Evolutionary conservation across 2,797 vertebrate genomes (phyloP).

Genomic region (Meda fulgida): DNA sequence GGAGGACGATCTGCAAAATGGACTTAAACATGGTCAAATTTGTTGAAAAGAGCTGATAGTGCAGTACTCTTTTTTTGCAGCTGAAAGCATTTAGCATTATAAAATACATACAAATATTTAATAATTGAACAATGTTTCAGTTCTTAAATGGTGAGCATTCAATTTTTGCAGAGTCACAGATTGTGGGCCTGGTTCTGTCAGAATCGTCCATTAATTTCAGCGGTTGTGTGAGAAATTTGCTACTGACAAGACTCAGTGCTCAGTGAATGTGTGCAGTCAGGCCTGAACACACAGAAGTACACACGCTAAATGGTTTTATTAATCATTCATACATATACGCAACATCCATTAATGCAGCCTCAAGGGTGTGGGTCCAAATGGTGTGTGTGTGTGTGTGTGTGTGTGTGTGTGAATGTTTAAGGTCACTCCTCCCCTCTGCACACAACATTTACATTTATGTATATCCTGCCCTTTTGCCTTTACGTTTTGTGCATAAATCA

Average conservation of each 20-base stretch:
- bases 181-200: conserved; percentile 9
- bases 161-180: not conserved
- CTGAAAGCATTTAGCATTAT: not conserved
- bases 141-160: not conserved
- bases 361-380: conserved; percentile 29
- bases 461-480: conserved; percentile 54
- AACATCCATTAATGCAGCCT: conserved; percentile 54
- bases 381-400: conserved; percentile 11
- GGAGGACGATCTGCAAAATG: not conserved
- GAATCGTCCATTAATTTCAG: conserved; percentile 47
- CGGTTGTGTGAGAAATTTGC: conserved; percentile 31
- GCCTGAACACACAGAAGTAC: conserved; percentile 22
- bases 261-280: conserved; percentile 34
- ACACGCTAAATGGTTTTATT: conserved; percentile 52
- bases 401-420: conserved; percentile 44
- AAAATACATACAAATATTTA: not conserved
- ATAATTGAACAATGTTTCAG: conserved; percentile 3
- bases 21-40: not conserved
- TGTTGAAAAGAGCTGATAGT: not conserved
- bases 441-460: conserved; percentile 60
- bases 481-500: conserved; percentile 39
- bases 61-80: not conserved
- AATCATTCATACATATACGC: conserved; percentile 56
- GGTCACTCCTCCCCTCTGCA: conserved; percentile 44
- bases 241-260: conserved; percentile 39